Evolutionary conservation across 2,113 vertebrate genomes (phyloP), one percentile per base, ranked within the genome.

Genomic region (Fregata magnificens): DNA sequence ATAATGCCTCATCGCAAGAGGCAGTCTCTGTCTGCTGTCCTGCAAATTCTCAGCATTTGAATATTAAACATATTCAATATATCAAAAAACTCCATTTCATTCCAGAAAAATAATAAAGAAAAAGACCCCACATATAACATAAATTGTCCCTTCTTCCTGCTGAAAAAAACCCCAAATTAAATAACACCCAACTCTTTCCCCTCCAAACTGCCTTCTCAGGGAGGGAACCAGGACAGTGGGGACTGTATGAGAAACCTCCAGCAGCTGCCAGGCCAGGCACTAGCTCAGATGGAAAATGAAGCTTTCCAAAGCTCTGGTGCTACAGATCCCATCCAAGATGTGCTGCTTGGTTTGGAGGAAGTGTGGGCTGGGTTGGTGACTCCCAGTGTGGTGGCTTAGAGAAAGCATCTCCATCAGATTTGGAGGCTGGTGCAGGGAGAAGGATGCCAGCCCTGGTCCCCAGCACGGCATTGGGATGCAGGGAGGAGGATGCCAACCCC

Each of bases 31-130:
- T 86, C 94, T 96, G 86, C 91, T 4, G 5, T 83, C 71, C 93
- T 97, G 95, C 84, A 96, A 97, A 97, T 86, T 96, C 88, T 9
- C 80, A 72, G 65, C 92, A 91, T 97, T 97, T 97, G 97, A 98
- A 97, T 98, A 97, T 93, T 94, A 88, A 96, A 93, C 94, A 73
- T 96, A 94, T 94, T 92, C 83, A 92, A 87, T 87, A 81, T 94
- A 96, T 93, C 61, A 91, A 97, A 97, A 97, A 97, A 70, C n/a
- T 71, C 92, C 81, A 93, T 96, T 97, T 92, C 86, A 58, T 90
- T 89, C 67, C 88, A 82, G 78, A 86, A 92, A 97, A 97, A 95
- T 94, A 86, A 88, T 73, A 93, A 94, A 83, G 26, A 34, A 13
- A 26, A 56, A 50, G 44, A 21, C 10, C 5, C 47, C 40, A 18